Percentiles rank a stretch among this genome's conserved stretches.
Evolutionary conservation across 30 jellyfish, hydroid and myxozoan genomes (phyloP).

Genomic region (Turritopsis dohrnii): DNA sequence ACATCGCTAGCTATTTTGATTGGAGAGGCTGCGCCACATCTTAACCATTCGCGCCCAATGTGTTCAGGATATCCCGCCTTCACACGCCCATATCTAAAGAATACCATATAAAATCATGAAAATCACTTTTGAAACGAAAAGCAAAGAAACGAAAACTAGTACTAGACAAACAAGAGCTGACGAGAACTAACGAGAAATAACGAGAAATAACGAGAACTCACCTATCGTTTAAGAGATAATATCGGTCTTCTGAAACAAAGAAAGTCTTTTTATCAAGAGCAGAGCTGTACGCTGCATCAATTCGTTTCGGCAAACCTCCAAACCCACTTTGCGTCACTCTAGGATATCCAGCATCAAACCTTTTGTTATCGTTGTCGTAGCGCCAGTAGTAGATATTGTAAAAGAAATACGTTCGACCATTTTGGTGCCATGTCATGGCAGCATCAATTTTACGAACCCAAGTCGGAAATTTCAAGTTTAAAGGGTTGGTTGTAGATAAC

Average conservation of each 20-base stretch:
- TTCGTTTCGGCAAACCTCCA: conserved; percentile 50
- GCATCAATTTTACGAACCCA: conserved; percentile 27
- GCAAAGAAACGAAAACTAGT: not conserved
- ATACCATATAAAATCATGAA: not conserved
- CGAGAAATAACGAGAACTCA: not conserved
- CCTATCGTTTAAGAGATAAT: conserved; percentile 7
- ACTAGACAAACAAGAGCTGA: not conserved
- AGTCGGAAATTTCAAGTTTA: conserved; percentile 15
- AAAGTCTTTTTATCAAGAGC: not conserved
- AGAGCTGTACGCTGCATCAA: conserved; percentile 36
- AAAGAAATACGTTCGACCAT: conserved; percentile 17
- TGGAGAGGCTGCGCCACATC: conserved; percentile 3
- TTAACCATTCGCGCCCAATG: conserved; percentile 1
- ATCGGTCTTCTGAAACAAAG: not conserved
- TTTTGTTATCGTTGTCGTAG: not conserved
- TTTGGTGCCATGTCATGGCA: conserved; percentile 25
- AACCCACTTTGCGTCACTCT: conserved; percentile 38
- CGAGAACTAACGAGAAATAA: not conserved
- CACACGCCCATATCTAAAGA: conserved; percentile 7
- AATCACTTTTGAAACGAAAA: no score
- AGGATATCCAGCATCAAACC: conserved; percentile 35
- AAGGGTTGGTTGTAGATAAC: not conserved
- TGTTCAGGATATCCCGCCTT: conserved; percentile 13
- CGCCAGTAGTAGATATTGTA: conserved; percentile 17
- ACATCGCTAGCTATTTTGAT: not conserved